Evolutionary conservation across 2,113 vertebrate genomes (phyloP).

Genomic region (Mionectes macconnelli): DNA sequence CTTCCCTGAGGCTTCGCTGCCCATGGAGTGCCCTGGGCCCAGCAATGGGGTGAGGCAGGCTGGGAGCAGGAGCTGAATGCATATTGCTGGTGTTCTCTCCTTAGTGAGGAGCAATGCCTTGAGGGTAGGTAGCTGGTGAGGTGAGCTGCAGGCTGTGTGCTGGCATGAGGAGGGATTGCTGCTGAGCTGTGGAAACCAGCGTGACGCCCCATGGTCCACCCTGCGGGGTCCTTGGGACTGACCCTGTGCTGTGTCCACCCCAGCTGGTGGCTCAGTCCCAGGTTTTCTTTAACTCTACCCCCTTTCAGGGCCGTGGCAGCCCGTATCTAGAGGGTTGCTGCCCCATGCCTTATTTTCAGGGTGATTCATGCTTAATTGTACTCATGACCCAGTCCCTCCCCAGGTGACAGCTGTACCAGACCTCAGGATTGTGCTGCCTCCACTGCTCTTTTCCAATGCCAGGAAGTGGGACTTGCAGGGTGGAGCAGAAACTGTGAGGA

Average conservation of each 20-base stretch:
- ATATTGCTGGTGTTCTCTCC: neutral
- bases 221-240: neutral
- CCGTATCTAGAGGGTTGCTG: neutral
- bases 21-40: neutral
- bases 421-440: constrained; percentile 2
- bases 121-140: too few relatives aligned
- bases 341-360: neutral
- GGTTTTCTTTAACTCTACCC: neutral
- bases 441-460: neutral
- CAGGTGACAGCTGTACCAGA: neutral
- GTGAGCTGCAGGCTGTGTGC: neutral
- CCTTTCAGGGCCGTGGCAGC: neutral
- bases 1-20: neutral
- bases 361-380: constrained; percentile 17
- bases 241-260: neutral
- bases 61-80: neutral
- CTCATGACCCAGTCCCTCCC: neutral
- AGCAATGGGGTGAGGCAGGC: neutral
- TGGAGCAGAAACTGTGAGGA: constrained; percentile 16
- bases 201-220: neutral
- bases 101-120: neutral
- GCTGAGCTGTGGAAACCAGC: neutral
- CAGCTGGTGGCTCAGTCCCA: neutral
- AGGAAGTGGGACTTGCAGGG: constrained; percentile 30
- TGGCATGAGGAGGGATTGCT: neutral